Percentiles rank a stretch among this genome's conserved stretches.
These are phyloP conservation scores for Centroberyx gerrardi DNA, from an alignment of 2,797 vertebrate genomes.

Conservation along the genomic window DNA sequence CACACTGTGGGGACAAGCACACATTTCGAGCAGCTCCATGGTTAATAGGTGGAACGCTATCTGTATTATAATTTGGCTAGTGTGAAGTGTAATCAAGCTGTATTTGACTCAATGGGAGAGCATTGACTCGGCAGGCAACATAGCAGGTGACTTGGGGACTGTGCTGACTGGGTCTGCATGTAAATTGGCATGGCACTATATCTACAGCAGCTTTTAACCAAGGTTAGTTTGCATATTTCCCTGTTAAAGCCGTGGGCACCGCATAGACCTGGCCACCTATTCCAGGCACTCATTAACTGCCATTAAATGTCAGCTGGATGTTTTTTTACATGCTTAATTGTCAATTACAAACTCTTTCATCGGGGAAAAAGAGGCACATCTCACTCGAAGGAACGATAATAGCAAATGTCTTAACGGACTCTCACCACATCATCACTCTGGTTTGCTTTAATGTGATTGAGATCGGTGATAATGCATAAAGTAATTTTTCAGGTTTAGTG, in stretches of 20 bases:
- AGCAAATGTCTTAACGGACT: neutral
- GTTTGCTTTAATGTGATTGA: neutral
- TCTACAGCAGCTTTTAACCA: constrained; percentile 32
- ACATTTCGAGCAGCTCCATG: constrained; percentile 71
- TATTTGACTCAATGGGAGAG: constrained; percentile 67
- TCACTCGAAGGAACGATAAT: neutral
- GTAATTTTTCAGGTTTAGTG: neutral
- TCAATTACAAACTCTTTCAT: constrained; percentile 48
- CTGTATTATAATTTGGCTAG: constrained; percentile 77
- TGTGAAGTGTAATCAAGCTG: constrained; percentile 79
- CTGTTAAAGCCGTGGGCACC: constrained; percentile 37
- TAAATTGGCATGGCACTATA: constrained; percentile 41
- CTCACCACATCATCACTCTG: neutral
- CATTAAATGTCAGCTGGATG: constrained; percentile 53
- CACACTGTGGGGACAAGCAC: constrained; percentile 68
- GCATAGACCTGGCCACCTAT: constrained; percentile 38
- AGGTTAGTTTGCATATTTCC: constrained; percentile 51
- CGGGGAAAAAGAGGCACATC: neutral
- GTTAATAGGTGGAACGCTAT: constrained; percentile 78
- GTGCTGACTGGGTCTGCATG: constrained; percentile 50
- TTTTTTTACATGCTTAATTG: constrained; percentile 55
- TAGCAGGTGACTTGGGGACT: constrained; percentile 47
- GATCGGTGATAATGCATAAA: too few relatives aligned
- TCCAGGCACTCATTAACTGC: constrained; percentile 62
- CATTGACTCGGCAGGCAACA: constrained; percentile 50